Evolutionary conservation across 1,140 invertebrate species (phyloP).

Genomic region (Homarus americanus): DNA sequence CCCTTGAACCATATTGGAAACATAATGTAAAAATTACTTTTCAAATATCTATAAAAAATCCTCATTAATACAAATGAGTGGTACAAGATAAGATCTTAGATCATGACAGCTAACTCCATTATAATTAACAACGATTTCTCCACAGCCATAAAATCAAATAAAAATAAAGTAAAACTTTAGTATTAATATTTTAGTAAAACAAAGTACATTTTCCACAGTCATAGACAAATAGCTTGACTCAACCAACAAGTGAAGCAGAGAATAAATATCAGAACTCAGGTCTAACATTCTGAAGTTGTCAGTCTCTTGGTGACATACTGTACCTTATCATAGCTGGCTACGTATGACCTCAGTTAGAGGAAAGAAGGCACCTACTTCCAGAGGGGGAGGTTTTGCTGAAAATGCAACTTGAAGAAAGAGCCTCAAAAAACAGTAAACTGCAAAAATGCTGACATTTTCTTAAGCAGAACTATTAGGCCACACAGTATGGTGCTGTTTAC

Average conservation of each 20-base stretch:
- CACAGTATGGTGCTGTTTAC: constrained; percentile 3
- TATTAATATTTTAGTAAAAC: constrained; percentile 29
- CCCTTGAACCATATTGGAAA: constrained; percentile 59
- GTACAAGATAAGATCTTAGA: constrained; percentile 36
- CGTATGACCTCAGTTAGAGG: background rate
- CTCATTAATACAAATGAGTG: constrained; percentile 16
- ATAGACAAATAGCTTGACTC: constrained; percentile 19
- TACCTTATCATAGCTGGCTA: constrained; percentile 11
- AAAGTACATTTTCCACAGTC: constrained; percentile 11
- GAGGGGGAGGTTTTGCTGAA: constrained; percentile 23
- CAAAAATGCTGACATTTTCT: background rate
- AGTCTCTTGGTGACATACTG: background rate
- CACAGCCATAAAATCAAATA: constrained; percentile 42
- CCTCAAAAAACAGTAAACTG: constrained; percentile 6
- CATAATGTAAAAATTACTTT: constrained; percentile 27
- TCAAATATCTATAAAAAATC: constrained; percentile 12
- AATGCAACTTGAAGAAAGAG: constrained; percentile 23
- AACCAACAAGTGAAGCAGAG: constrained; percentile 16
- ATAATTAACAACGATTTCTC: constrained; percentile 24
- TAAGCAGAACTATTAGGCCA: constrained; percentile 1
- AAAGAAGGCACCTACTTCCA: constrained; percentile 52
- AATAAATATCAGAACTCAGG: background rate
- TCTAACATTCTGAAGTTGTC: background rate
- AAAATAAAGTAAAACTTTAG: constrained; percentile 49
- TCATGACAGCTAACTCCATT: background rate